These are phyloP conservation scores for Aurelia sp. DNA, from an alignment of 30 jellyfish, hydroid and myxozoan genomes.

Conservation along the genomic window DNA sequence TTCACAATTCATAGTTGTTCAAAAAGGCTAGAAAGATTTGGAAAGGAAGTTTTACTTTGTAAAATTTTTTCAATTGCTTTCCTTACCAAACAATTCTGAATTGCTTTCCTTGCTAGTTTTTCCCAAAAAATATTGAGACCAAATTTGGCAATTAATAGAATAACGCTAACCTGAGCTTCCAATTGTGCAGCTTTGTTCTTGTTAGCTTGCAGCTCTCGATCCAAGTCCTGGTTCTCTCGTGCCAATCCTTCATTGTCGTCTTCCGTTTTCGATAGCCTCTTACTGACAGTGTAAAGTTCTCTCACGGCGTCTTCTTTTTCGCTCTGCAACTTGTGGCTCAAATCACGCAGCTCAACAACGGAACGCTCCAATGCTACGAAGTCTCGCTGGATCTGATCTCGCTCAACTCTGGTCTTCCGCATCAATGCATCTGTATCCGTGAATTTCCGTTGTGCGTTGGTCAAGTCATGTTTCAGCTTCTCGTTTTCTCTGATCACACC, in stretches of 20 bases:
- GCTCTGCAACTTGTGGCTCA: constrained; percentile 86
- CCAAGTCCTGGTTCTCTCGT: constrained; percentile 85
- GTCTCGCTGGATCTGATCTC: constrained; percentile 85
- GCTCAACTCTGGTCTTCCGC: constrained; percentile 78
- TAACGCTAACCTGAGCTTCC: constrained; percentile 53
- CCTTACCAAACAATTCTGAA: no score
- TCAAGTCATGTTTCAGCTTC: constrained; percentile 59
- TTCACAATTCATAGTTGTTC: no score
- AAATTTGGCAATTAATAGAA: no score
- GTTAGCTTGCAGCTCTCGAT: constrained; percentile 76
- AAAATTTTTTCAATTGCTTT: no score
- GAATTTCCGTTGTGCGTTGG: constrained; percentile 71
- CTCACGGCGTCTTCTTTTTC: constrained; percentile 91
- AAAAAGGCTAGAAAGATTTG: no score
- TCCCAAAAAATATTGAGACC: no score
- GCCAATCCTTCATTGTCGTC: constrained; percentile 81
- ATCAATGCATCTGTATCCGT: constrained; percentile 70
- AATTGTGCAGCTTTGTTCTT: constrained; percentile 65
- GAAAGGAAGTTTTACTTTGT: no score
- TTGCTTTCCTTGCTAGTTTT: no score
- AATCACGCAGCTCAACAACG: constrained; percentile 85
- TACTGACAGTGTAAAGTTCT: constrained; percentile 77
- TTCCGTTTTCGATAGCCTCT: constrained; percentile 79
- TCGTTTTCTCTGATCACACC: constrained; percentile 80
- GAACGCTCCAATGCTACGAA: constrained; percentile 75